Percentiles rank a stretch among this genome's conserved stretches.
Conservation (phyloP, 92 coral and sea anemone genomes). For the Palythoa grandiflora region DNA sequence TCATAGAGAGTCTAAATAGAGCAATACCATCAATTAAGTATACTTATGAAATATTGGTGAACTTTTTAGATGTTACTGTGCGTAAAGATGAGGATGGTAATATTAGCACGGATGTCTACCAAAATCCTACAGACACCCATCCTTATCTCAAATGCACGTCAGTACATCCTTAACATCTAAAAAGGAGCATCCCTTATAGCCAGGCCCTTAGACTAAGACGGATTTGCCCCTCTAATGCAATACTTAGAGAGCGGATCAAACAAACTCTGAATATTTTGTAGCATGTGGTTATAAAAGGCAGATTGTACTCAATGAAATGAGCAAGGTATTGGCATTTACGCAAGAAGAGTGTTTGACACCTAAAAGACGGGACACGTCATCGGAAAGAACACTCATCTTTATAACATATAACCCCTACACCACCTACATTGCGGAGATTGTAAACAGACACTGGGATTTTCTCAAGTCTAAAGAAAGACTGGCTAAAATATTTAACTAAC, state of each 20-base stretch:
- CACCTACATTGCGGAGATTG: no score
- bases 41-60: no score
- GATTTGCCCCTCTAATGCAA: conserved; percentile 33
- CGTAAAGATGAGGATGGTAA: no score
- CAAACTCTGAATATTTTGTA: conserved; percentile 40
- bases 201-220: conserved; percentile 13
- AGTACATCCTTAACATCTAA: conserved; percentile 41
- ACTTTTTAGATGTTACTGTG: no score
- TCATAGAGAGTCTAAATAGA: no score
- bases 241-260: conserved; percentile 33
- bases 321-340: conserved; percentile 45
- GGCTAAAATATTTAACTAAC: no score
- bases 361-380: background rate
- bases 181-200: background rate
- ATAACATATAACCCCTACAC: background rate
- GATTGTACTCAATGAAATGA: background rate
- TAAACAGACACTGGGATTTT: no score
- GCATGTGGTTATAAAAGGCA: conserved; percentile 41
- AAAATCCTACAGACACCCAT: no score
- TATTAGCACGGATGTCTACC: background rate
- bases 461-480: no score
- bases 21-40: no score
- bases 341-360: conserved; percentile 49
- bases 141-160: conserved; percentile 27
- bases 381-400: no score